These are phyloP conservation scores for Passerina amoena DNA, from an alignment of 2,113 vertebrate species.

Conservation along the genomic window DNA sequence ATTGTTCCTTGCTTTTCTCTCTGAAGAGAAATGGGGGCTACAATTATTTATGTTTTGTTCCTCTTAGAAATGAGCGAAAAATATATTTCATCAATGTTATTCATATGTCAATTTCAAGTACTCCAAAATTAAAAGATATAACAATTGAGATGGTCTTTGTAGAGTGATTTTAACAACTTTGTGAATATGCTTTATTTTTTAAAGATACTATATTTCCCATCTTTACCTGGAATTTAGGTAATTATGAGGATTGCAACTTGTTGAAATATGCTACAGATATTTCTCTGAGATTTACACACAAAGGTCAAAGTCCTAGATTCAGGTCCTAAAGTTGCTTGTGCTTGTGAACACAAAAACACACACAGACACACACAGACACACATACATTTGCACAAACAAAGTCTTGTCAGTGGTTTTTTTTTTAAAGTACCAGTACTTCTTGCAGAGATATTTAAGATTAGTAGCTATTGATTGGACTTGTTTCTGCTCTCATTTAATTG, in stretches of 20 bases:
- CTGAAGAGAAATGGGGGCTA: no score
- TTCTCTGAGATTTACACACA: not conserved
- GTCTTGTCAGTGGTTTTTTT: not conserved
- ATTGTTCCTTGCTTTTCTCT: no score
- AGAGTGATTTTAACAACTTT: not conserved
- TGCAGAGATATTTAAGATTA: constrained; percentile 50
- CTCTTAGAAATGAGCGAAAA: constrained; percentile 6
- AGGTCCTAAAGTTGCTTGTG: not conserved
- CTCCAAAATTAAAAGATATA: not conserved
- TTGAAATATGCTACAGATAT: not conserved
- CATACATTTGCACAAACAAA: not conserved
- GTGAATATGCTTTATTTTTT: not conserved
- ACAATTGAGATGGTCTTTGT: not conserved
- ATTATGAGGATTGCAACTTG: not conserved
- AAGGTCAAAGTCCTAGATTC: not conserved
- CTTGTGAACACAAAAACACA: no score
- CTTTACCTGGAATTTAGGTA: not conserved
- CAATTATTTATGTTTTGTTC: not conserved
- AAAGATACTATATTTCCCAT: not conserved
- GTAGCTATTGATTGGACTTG: constrained; percentile 18
- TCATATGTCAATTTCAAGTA: not conserved
- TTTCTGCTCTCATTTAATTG: constrained; percentile 37
- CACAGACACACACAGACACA: no score
- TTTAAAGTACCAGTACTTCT: not conserved
- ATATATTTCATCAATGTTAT: not conserved